phyloP scores from a whole-genome alignment of 2,888 invertebrate species.

The Anthophora plumipes region DNA sequence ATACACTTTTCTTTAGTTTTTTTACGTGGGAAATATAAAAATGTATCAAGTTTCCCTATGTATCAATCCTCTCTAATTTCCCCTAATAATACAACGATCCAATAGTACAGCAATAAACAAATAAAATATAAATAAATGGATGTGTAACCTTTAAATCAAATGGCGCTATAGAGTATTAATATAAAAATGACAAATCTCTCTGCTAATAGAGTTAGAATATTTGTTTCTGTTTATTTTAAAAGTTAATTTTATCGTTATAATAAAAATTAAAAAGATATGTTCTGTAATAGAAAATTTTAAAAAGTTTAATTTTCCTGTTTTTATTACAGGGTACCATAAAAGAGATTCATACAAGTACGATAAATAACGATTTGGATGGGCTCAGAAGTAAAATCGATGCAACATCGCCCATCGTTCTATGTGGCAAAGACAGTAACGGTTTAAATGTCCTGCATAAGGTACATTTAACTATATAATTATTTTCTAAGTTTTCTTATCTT shows the following conservation, averaged over 20 bases:
- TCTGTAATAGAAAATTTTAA: not conserved
- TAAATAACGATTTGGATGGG: slow-evolving; percentile 91
- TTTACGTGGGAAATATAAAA: no score
- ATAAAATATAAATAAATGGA: no score
- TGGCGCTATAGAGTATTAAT: no score
- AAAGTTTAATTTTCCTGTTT: not conserved
- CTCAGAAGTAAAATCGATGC: slow-evolving; percentile 89
- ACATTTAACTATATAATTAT: not conserved
- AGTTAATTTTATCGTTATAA: not conserved
- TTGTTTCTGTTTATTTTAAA: not conserved
- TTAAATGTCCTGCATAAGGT: slow-evolving; percentile 95
- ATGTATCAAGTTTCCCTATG: no score
- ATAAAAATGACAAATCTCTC: no score
- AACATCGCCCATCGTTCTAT: slow-evolving; percentile 89
- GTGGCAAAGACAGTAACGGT: slow-evolving; percentile 92
- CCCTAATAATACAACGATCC: no score
- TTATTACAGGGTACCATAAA: slow-evolving; percentile 90
- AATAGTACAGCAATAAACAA: no score
- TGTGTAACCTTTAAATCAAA: no score
- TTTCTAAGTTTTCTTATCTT: no score
- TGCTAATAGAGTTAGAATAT: not conserved
- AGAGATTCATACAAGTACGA: slow-evolving; percentile 91
- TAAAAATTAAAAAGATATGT: not conserved
- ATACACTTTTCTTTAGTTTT: no score
- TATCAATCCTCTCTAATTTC: no score